Percentiles rank a stretch among this genome's conserved stretches.
Conservation (phyloP, 2,888 invertebrate genomes). For the Agriopis aurantiaria region DNA sequence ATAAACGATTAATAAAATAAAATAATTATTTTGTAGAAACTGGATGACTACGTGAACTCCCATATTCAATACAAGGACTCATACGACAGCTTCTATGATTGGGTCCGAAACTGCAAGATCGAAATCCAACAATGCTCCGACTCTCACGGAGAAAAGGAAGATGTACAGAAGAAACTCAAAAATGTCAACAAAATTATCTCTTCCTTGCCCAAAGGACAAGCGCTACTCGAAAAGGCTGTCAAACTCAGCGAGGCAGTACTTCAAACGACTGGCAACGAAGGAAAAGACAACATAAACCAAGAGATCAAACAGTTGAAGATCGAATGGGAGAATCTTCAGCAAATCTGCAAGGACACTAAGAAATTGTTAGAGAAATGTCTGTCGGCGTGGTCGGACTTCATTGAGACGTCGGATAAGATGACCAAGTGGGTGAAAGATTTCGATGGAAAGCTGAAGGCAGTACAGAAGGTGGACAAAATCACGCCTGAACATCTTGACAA, state of each 20-base stretch:
- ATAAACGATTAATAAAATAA: no score
- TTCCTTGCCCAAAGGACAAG: constrained; percentile 90
- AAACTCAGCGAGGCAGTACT: constrained; percentile 91
- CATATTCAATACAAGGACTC: constrained; percentile 95
- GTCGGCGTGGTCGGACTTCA: constrained; percentile 93
- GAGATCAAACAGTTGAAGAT: constrained; percentile 93
- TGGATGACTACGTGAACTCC: constrained; percentile 93
- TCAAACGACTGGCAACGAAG: constrained; percentile 92
- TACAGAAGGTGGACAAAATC: constrained; percentile 90
- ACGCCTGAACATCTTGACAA: constrained; percentile 92
- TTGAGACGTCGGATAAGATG: constrained; percentile 90
- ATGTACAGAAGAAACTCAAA: constrained; percentile 91
- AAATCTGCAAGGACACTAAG: constrained; percentile 91
- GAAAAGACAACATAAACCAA: constrained; percentile 92
- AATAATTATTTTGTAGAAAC: constrained; percentile 76
- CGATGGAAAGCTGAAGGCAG: constrained; percentile 88
- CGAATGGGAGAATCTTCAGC: constrained; percentile 94
- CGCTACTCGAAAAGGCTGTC: constrained; percentile 90
- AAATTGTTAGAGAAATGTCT: constrained; percentile 91
- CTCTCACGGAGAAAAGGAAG: constrained; percentile 94
- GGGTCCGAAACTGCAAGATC: constrained; percentile 93
- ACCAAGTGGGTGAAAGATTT: constrained; percentile 91
- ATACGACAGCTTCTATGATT: constrained; percentile 93
- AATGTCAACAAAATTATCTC: constrained; percentile 90
- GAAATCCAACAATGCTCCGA: constrained; percentile 94